phyloP scores from a whole-genome alignment of 1,140 invertebrate genomes.

The Helicoverpa zea region DNA sequence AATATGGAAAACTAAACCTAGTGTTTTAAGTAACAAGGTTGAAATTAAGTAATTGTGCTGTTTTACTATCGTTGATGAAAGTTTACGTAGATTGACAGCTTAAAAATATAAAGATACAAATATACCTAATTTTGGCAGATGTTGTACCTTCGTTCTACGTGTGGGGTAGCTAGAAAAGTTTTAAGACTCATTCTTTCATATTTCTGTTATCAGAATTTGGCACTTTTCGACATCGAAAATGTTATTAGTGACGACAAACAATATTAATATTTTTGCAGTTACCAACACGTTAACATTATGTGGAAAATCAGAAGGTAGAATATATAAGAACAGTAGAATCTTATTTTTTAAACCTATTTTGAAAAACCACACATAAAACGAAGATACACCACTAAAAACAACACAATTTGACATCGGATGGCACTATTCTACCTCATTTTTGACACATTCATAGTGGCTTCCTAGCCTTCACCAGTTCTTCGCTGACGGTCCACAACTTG shows the following conservation, averaged over 20 bases:
- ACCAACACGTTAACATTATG: too few species aligned
- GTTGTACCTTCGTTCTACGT: neutral
- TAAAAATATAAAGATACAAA: neutral
- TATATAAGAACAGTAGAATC: too few species aligned
- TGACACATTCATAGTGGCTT: conserved; percentile 67
- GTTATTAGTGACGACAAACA: too few species aligned
- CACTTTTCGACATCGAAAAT: too few species aligned
- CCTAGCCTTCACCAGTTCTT: conserved; percentile 84
- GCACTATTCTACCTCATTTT: neutral
- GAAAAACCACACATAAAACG: neutral
- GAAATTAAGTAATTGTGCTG: neutral
- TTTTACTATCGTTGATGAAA: neutral
- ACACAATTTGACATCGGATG: neutral
- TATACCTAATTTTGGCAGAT: conserved; percentile 5
- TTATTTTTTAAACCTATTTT: too few species aligned
- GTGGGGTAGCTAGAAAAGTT: neutral
- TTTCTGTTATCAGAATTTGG: too few species aligned
- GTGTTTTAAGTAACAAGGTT: neutral
- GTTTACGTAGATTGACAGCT: neutral
- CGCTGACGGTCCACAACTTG: conserved; percentile 91
- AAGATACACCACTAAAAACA: neutral
- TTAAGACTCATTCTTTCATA: too few species aligned
- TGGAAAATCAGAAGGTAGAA: too few species aligned
- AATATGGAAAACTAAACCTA: conserved; percentile 4
- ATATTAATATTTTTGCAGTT: too few species aligned